These are phyloP conservation scores for Achlya flavicornis DNA, from an alignment of 2,888 invertebrate species.

Conservation along the genomic window DNA sequence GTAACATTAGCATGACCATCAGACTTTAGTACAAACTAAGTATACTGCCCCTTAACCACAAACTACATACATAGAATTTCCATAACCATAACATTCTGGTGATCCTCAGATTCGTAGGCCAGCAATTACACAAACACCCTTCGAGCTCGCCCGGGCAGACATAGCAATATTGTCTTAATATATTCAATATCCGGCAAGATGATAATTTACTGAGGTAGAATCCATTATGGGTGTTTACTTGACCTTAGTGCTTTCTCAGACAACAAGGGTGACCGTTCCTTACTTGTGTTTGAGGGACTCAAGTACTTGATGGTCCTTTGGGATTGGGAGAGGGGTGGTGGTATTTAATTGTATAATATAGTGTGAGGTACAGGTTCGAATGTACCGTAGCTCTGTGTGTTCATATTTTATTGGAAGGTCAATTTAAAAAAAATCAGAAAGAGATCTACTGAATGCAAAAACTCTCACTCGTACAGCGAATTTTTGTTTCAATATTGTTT, in stretches of 20 bases:
- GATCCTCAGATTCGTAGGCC: constrained; percentile 41
- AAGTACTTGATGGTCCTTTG: constrained; percentile 33
- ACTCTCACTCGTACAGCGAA: no score
- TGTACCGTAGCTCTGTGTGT: no score
- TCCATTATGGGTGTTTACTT: constrained; percentile 84
- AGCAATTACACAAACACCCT: constrained; percentile 71
- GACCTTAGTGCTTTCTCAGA: constrained; percentile 84
- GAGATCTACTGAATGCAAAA: no score
- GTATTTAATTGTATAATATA: no score
- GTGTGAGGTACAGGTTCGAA: no score
- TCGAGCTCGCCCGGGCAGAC: constrained; percentile 47
- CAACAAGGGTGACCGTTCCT: constrained; percentile 77
- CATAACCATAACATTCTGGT: constrained; percentile 53
- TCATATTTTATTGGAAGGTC: no score
- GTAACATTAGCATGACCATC: no score
- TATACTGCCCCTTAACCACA: neutral
- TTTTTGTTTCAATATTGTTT: no score
- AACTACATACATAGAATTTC: constrained; percentile 39
- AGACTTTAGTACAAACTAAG: neutral
- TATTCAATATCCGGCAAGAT: constrained; percentile 83
- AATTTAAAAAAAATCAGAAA: no score
- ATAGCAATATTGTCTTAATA: constrained; percentile 76
- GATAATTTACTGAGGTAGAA: constrained; percentile 80
- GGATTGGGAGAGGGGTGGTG: constrained; percentile 21
- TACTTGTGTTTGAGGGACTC: constrained; percentile 38